A percentile compares a stretch with the other conserved stretches of the same genome.
These are phyloP conservation scores for Fukomys damarensis DNA, from an alignment of 2,113 vertebrate species.

Conservation along the genomic window DNA sequence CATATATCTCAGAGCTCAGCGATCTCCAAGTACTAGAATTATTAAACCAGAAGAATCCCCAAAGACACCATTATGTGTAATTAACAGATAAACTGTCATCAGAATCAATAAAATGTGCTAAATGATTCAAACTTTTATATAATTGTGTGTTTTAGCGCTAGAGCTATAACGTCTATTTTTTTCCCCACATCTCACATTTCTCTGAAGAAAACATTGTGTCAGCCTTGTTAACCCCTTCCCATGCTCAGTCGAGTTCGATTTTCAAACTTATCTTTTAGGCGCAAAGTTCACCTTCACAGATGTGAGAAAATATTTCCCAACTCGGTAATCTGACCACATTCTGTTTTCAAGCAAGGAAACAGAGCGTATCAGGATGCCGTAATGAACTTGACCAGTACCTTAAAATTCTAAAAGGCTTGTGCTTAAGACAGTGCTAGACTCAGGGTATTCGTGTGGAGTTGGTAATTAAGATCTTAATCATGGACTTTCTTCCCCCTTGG, in stretches of 20 bases:
- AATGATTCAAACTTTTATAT: conserved; percentile 91
- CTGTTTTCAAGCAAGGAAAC: background rate
- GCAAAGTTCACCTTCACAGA: conserved; percentile 59
- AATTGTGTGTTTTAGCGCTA: conserved; percentile 87
- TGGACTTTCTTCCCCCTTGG: background rate
- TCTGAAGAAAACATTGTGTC: conserved; percentile 80
- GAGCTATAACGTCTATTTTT: conserved; percentile 82
- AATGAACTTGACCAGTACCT: background rate
- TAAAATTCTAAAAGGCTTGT: background rate
- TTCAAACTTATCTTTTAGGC: conserved; percentile 58
- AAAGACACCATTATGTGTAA: conserved; percentile 89
- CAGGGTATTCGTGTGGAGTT: background rate
- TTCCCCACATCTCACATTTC: conserved; percentile 81
- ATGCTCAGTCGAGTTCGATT: conserved; percentile 70
- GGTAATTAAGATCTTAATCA: background rate
- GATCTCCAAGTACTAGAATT: conserved; percentile 85
- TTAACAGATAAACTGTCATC: conserved; percentile 91
- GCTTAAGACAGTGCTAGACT: background rate
- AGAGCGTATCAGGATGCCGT: background rate
- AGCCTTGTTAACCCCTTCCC: conserved; percentile 83
- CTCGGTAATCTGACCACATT: background rate
- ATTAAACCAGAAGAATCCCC: conserved; percentile 87
- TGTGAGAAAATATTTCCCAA: conserved; percentile 66
- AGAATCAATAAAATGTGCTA: conserved; percentile 90
- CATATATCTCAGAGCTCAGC: conserved; percentile 81